Evolutionary conservation across 2,797 vertebrate genomes (phyloP), one percentile per base, ranked within the genome.

Genomic region (Euthynnus affinis): DNA sequence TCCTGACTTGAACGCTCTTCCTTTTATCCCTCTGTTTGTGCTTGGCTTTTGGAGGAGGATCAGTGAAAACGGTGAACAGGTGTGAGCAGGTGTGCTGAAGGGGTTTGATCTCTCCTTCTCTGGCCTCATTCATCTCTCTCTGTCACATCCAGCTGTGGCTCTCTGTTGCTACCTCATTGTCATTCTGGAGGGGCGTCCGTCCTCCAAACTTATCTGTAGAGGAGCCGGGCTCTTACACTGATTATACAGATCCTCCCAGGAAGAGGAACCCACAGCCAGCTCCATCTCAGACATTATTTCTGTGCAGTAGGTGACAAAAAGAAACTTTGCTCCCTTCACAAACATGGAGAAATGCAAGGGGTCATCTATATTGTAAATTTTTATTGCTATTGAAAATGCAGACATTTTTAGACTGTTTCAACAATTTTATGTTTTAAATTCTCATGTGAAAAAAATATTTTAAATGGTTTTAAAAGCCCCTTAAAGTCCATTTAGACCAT

Each of bases 121-220:
- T 75, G 59, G 69, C 85, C 76, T 84, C 84, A 84, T 87, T 91
- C 86, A 86, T 88, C 89, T 88, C 80, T 84, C 74, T 85, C 76
- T 87, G 88, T 91, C 89, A 84, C 78, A 65, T 76, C 85, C 88
- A 93, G 91, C 92, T 91, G 89, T 82, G 85, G 81, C 75, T 81
- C 78, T 73, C 60, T 59, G 73, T 72, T 34, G 68, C 76, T 25
- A 5, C 74, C 89, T 93, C 92, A 92, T 94, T 94, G 90, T 91
- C 91, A 94, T 93, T 92, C 92, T 40, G 72, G 49, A 71, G 71
- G 34, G 67, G 80, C 3, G 62, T 48, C 78, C 53, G 90, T 74
- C 84, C 89, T 87, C 88, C 80, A 88, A 79, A 87, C 80, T 76
- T 80, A 85, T 87, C 84, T 71, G 69, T 22, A 63, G 70, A 83